A percentile compares a stretch with the other conserved stretches of the same genome.
Evolutionary conservation across 2,113 vertebrate genomes (phyloP).

Genomic region (Cebus imitator): DNA sequence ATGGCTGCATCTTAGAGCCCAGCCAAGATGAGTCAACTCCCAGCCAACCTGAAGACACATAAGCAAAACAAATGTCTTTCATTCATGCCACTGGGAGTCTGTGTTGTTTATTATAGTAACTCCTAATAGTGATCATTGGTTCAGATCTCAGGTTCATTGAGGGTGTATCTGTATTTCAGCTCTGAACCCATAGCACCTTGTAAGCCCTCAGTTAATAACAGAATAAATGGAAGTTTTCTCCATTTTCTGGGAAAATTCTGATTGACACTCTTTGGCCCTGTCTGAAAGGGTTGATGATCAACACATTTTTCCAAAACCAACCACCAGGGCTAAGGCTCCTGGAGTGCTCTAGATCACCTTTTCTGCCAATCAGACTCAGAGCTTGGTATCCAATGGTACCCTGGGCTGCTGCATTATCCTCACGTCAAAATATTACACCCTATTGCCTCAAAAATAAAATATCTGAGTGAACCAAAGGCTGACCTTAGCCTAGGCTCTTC

Average conservation of each 20-base stretch:
- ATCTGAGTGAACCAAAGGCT: not conserved
- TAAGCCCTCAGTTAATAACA: not conserved
- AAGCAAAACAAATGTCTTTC: not conserved
- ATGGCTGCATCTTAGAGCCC: not conserved
- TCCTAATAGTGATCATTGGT: not conserved
- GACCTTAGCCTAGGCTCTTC: not conserved
- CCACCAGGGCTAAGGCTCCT: not conserved
- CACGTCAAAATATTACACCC: not conserved
- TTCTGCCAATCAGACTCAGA: not conserved
- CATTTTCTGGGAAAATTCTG: not conserved
- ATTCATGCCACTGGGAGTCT: accelerated
- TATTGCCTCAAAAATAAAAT: not conserved
- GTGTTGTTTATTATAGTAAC: not conserved
- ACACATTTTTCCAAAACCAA: not conserved
- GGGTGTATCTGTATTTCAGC: not conserved
- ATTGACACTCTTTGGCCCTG: not conserved
- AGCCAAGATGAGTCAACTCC: not conserved
- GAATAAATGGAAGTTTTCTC: not conserved
- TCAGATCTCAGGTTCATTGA: not conserved
- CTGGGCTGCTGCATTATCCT: not conserved
- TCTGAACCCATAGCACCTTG: not conserved
- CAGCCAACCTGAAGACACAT: not conserved
- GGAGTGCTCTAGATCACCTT: not conserved
- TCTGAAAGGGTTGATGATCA: not conserved
- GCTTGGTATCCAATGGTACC: not conserved